Base-by-base conservation (phyloP, 1,140 invertebrate species). In the Drosophila sturtevanti region DNA sequence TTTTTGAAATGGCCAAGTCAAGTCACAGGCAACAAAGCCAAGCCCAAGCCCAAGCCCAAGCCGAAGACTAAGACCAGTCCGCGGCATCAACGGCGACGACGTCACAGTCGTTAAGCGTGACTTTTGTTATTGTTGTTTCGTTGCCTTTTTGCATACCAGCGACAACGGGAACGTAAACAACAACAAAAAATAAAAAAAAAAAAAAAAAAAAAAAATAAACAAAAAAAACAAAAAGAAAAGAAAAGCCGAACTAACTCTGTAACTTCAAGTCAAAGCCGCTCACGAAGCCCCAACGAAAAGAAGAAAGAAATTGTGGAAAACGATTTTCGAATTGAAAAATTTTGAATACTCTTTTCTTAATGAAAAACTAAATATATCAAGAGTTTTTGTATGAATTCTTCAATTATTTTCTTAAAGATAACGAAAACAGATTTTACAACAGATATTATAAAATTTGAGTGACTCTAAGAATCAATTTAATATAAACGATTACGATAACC, bases 21-120 rank as follows among this genome's bases (percentile, higher is more conserved):
- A 16, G 56, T 34, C 44, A 51, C 1, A 48, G 14, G 18, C 12
- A 55, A 11, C 18, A 22, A 38, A 22, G 16, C 41, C 35, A 18
- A 11, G 54, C 14, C 72, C 35, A 73, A 65, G 62, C 34, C 56
- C 38, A 34, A 44, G 22, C 38, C 38, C n/a, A n/a, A n/a, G n/a
- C n/a, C n/a, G n/a, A n/a, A n/a, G n/a, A n/a, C n/a, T n/a, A 41
- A 41, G 38, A 12, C 38, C 38, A 48, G 9, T 21, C 41, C 41
- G 41, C 41, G 41, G 16, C 41, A 16, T 37, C 48, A 81, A 62
- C 87, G 79, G 71, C 75, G 81, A 44, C 67, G 75, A 78, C 74
- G 82, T 87, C 84, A 77, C 82, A 89, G 76, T 87, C 84, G 84
- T 80, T 84, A 89, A 89, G 84, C 84, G 84, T 87, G 84, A 87